Base-by-base conservation (phyloP, 2,113 vertebrate genomes). In the Megaceryle torquata region DNA sequence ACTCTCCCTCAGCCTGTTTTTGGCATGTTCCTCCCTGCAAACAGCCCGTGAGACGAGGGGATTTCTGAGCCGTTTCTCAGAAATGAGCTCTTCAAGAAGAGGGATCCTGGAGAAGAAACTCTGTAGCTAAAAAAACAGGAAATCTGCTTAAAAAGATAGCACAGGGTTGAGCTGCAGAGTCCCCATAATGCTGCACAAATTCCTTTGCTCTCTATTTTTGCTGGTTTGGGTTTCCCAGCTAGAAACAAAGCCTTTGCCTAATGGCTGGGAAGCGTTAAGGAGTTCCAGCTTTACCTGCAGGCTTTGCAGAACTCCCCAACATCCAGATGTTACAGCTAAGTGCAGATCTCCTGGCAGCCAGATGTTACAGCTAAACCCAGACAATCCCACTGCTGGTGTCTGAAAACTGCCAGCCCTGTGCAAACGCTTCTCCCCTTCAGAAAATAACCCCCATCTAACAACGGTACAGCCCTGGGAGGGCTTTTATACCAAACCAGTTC, bases 21-120 rank as follows among this genome's bases (percentile, higher is more conserved):
- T 4, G 4, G 28, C 18, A 29, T 0, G 1, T 68, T 33, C 29
- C 29, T 79, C 29, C 13, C 28, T 37, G 28, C 21, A 37, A 54
- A 29, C 28, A 2, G 13, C 22, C n/a, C 0, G 0, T 10, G 28
- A 3, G 8, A 7, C 1, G 1, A 28, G n/a, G 70, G 54, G 39
- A 82, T 93, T 95, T 93, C 75, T 9, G 19, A 65, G 67, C 4
- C 1, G 24, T 92, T 92, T 86, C 70, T 76, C 53, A 5, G 81
- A 44, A 56, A 50, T 1, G 4, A 12, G 39, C 51, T 81, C 57
- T 31, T 57, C 12, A 6, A 28, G 57, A 20, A 41, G 54, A 61
- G 89, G 53, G n/a, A 56, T 75, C 26, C 90, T 26, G 1, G 35
- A 37, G 74, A 8, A 67, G 79, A 64, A 72, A 4, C 11, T 17